These are phyloP conservation scores for Eupsittula cactorum DNA, from an alignment of 2,113 vertebrate genomes.

Conservation along the genomic window DNA sequence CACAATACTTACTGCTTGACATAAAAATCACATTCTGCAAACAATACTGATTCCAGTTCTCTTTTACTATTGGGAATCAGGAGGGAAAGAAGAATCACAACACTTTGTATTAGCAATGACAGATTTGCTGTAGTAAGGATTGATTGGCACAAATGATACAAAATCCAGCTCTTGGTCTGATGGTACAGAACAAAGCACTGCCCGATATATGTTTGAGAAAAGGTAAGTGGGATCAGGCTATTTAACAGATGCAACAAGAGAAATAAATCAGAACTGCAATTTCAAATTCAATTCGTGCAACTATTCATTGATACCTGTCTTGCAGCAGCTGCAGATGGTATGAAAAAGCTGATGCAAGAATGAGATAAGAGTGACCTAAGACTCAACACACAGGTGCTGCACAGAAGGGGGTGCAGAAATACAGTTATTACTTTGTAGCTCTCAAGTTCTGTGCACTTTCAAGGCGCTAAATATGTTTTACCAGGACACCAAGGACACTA, in stretches of 20 bases:
- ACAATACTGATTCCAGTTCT: background rate
- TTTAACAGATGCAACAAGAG: background rate
- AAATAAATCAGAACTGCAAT: background rate
- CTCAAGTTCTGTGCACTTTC: background rate
- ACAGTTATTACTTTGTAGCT: background rate
- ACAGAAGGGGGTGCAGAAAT: background rate
- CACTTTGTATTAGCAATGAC: background rate
- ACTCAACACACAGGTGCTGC: fast-evolving
- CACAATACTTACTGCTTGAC: background rate
- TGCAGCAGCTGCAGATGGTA: background rate
- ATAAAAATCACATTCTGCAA: background rate
- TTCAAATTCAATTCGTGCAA: background rate
- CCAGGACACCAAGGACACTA: background rate
- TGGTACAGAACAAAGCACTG: background rate
- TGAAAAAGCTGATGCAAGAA: background rate
- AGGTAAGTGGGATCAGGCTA: background rate
- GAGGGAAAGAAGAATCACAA: background rate
- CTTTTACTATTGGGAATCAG: background rate
- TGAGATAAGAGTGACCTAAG: background rate
- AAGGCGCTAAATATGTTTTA: background rate
- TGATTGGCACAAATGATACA: background rate
- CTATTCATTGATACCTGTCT: background rate
- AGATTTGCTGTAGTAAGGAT: background rate
- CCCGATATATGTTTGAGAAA: background rate
- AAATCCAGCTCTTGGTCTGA: background rate